These are phyloP conservation scores for Chunga burmeisteri DNA, from an alignment of 2,113 vertebrate genomes.

Conservation along the genomic window DNA sequence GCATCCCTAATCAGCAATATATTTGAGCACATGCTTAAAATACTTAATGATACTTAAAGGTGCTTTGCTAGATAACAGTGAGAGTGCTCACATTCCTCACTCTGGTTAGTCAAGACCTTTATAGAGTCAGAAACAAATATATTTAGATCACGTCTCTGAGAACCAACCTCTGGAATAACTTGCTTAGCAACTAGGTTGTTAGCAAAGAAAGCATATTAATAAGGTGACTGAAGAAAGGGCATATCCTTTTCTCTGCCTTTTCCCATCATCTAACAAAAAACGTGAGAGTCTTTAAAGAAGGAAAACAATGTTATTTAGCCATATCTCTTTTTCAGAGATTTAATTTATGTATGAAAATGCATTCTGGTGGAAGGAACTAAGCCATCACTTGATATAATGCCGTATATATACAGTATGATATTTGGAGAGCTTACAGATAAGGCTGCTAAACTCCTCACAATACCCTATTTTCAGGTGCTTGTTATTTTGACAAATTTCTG, in stretches of 20 bases:
- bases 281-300: neutral
- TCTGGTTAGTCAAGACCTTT: slow-evolving; percentile 34
- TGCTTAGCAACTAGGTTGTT: neutral
- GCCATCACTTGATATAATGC: neutral
- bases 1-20: neutral
- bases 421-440: neutral
- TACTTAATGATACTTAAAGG: slow-evolving; percentile 8
- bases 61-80: neutral
- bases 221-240: neutral
- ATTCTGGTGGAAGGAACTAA: neutral
- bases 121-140: slow-evolving; percentile 28
- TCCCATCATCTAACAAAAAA: neutral
- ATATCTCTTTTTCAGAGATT: neutral
- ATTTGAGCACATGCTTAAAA: slow-evolving; percentile 15
- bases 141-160: slow-evolving; percentile 38
- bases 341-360: neutral
- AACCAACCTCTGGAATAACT: slow-evolving; percentile 39
- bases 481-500: neutral
- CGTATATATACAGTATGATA: neutral
- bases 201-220: neutral
- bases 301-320: neutral
- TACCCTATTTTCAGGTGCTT: neutral
- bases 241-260: neutral
- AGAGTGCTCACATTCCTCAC: neutral
- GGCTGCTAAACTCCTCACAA: neutral